Evolutionary conservation across 2,113 vertebrate species (phyloP).

Genomic region (Lophochroa leadbeateri): DNA sequence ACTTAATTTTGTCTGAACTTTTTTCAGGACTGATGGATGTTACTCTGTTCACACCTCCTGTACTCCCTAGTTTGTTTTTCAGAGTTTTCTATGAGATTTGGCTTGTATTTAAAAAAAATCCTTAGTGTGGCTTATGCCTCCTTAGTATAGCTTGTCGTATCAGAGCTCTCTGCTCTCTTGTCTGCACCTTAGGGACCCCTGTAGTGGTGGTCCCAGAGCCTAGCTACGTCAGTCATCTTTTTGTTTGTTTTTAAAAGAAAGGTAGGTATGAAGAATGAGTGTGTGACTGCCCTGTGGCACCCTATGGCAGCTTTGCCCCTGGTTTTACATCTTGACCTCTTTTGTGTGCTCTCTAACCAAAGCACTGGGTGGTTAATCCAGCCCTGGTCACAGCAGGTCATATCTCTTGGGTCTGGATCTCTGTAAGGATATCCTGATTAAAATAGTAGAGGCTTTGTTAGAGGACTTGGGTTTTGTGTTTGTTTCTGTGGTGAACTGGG

Average conservation of each 20-base stretch:
- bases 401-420: neutral
- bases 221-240: neutral
- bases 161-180: neutral
- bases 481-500: neutral
- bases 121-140: neutral
- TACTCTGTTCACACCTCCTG: neutral
- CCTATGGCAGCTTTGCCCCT: neutral
- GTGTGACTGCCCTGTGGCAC: neutral
- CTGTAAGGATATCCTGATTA: neutral
- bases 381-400: accelerated
- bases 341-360: neutral
- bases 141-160: accelerated
- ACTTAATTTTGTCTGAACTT: neutral
- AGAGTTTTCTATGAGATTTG: neutral
- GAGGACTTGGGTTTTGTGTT: neutral
- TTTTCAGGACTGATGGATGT: neutral
- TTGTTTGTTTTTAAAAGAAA: neutral
- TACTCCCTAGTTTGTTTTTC: neutral
- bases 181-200: neutral
- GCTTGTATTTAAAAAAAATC: neutral
- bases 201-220: neutral
- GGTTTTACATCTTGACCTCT: neutral
- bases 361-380: neutral
- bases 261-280: neutral
- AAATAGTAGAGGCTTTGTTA: neutral